These are phyloP conservation scores for Bombyx mori DNA, from an alignment of 1,140 invertebrate species.

Conservation along the genomic window ASM3026992v2 NC_085131.1:398001-398500, in stretches of 20 bases:
- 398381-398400: slow-evolving; percentile 28
- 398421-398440: slow-evolving; percentile 22
- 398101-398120: slow-evolving; percentile 8
- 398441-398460: slow-evolving; percentile 47
- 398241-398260: slow-evolving; percentile 5
- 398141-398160: slow-evolving; percentile 1
- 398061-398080: slow-evolving; percentile 3
- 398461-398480: slow-evolving; percentile 31
- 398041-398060: not conserved
- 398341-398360: slow-evolving; percentile 40
- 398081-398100: not conserved
- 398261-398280: slow-evolving; percentile 15
- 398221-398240: not conserved
- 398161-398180: slow-evolving; percentile 4
- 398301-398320: slow-evolving; percentile 25
- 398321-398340: slow-evolving; percentile 37
- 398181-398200: slow-evolving; percentile 8
- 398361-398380: slow-evolving; percentile 34
- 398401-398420: slow-evolving; percentile 35
- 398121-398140: slow-evolving; percentile 14
- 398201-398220: not conserved
- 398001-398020: not conserved
- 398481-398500: slow-evolving; percentile 27
- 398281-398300: slow-evolving; percentile 29
- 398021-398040: slow-evolving; percentile 3